A percentile compares a stretch with the other conserved stretches of the same genome.
These are phyloP conservation scores for Salvator merianae DNA, from an alignment of 2,113 vertebrate genomes.

Conservation along the genomic window DNA sequence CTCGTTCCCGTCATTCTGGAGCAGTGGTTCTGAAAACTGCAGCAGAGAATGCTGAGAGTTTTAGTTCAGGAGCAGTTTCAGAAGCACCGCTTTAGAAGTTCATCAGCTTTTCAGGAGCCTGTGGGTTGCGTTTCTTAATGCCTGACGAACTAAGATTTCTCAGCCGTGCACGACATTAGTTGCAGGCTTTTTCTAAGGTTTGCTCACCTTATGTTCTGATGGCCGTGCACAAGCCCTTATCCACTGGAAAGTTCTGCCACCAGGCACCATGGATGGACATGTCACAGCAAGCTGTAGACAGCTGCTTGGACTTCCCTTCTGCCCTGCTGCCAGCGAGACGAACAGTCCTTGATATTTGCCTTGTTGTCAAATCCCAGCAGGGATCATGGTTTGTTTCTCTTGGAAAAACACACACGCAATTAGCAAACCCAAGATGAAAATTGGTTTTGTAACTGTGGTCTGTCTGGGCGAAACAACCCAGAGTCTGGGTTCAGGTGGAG, in stretches of 20 bases:
- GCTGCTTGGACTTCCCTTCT: background rate
- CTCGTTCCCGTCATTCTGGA: too few relatives aligned
- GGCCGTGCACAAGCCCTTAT: too few relatives aligned
- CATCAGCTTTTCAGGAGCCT: too few relatives aligned
- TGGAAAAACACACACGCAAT: background rate
- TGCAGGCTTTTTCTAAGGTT: too few relatives aligned
- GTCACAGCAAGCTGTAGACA: background rate
- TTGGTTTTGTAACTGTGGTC: background rate
- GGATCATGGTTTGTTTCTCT: background rate
- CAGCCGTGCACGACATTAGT: too few relatives aligned
- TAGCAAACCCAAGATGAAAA: background rate
- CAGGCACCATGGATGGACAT: background rate
- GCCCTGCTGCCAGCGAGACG: background rate
- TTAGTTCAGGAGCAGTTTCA: too few relatives aligned
- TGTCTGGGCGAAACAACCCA: background rate
- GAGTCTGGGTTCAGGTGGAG: background rate
- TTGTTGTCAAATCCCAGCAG: background rate
- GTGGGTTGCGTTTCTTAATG: too few relatives aligned
- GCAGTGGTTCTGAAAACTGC: too few relatives aligned
- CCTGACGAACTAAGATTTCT: too few relatives aligned
- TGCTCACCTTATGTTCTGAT: too few relatives aligned
- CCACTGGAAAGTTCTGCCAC: background rate
- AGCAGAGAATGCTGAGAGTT: too few relatives aligned
- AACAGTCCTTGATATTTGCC: background rate
- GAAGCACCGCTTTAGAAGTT: too few relatives aligned